These are phyloP conservation scores for Cordylochernes scorpioides DNA, from an alignment of 2,888 invertebrate genomes.

Conservation along the genomic window DNA sequence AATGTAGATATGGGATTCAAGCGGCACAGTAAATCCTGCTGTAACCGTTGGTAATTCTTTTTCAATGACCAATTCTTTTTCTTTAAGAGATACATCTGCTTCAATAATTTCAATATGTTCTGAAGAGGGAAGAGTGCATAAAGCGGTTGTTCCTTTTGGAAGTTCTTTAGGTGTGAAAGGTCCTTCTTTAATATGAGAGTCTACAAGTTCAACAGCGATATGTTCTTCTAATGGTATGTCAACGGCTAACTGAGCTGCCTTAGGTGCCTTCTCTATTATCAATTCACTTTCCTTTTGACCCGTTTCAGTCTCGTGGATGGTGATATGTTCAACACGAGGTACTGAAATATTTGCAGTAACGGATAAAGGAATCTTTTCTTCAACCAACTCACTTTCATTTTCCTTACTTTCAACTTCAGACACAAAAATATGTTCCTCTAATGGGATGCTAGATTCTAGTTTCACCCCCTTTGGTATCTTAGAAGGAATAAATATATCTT, in stretches of 20 bases:
- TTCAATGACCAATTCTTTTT: slow-evolving; percentile 3
- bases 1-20: slow-evolving; percentile 4
- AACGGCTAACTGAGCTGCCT: slow-evolving; percentile 1
- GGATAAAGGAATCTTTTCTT: slow-evolving; percentile 1
- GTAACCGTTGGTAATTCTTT: slow-evolving; percentile 3
- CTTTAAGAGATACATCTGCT: slow-evolving; percentile 4
- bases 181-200: slow-evolving; percentile 6
- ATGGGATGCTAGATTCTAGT: slow-evolving; percentile 6
- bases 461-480: slow-evolving; percentile 3
- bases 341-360: slow-evolving; percentile 7
- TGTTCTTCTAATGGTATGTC: slow-evolving; percentile 6
- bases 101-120: slow-evolving; percentile 7
- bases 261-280: slow-evolving; percentile 1
- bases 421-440: slow-evolving; percentile 10
- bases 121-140: not conserved
- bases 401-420: slow-evolving; percentile 10
- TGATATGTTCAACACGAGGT: slow-evolving; percentile 4
- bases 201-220: slow-evolving; percentile 7
- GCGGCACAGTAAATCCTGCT: slow-evolving; percentile 4
- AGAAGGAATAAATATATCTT: slow-evolving; percentile 3
- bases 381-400: slow-evolving; percentile 5
- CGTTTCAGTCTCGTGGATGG: slow-evolving; percentile 5
- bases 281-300: slow-evolving; percentile 9
- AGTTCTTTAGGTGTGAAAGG: slow-evolving; percentile 3
- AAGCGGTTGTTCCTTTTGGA: slow-evolving; percentile 4